Base-by-base conservation (phyloP, 2,797 vertebrate species). In the Lagodon rhomboides region DNA sequence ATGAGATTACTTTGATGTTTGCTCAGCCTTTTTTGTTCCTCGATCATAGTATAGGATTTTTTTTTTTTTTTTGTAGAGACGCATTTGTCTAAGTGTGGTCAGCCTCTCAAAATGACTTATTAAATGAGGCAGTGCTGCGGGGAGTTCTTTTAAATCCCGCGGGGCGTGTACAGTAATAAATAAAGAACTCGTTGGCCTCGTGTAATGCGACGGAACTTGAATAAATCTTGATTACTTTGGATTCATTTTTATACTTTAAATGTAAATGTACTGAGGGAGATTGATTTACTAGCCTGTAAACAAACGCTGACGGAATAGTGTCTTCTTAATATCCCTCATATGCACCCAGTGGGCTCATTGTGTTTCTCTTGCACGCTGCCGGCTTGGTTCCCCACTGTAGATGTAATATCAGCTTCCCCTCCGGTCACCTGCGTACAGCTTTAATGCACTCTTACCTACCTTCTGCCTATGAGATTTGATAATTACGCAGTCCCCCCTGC, bases 361-460 rank as follows among this genome's bases (percentile, higher is more conserved):
- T 70, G 63, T 80, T 73, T 68, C 20, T 79, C 27, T 72, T 72
- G 34, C 64, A 73, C 55, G 44, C 51, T 59, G 68, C 79, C 73
- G 66, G 50, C 77, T 79, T 74, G 25, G 47, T 71, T 80, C 23
- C 58, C 30, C 55, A 61, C 79, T 22, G 34, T 65, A 83, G 27
- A 83, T 90, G 73, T 86, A 89, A 90, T 86, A 87, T 89, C 84
- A 90, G 74, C 80, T 74, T 54, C 55, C 49, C 69, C 83, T 80
- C 61, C 79, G 75, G 76, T 89, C 87, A 85, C 83, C 84, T 90
- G 81, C 66, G 61, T 76, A 85, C 83, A 85, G 84, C 76, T 86
- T 72, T 80, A 88, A 82, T 64, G 44, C 64, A 77, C 75, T 77
- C 68, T 74, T 75, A 77, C 66, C 73, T 83, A 63, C 78, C 55